Base-by-base conservation (phyloP, 2,797 vertebrate genomes). In the Lates japonicus region DNA sequence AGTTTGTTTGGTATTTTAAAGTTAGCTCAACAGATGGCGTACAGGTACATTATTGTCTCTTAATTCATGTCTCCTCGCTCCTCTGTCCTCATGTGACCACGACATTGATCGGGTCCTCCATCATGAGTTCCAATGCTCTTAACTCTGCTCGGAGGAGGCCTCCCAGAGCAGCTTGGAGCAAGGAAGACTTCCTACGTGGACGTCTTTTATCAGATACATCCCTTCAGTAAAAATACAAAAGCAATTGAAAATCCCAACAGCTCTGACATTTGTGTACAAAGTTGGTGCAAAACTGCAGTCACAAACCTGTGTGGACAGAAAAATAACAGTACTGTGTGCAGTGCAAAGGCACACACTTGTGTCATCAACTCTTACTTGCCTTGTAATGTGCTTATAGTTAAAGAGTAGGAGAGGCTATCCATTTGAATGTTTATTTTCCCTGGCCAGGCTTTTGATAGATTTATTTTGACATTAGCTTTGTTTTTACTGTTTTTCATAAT, bases 81-180 rank as follows among this genome's bases (percentile, higher is more conserved):
- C 62, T 86, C 49, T 80, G 80, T 81, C 76, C 65, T 82, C 67
- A 70, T 64, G 74, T 86, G 87, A 85, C 79, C 69, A 16, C 29
- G 48, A 57, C 65, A 78, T 70, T 81, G 69, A 84, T 84, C 64
- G 58, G 63, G 80, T 81, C 49, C 31, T 59, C 51, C 67, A 44
- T 76, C 78, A 63, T 75, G 76, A 80, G 76, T 70, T 68, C 72
- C 70, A 52, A 61, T 61, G 48, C 62, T 74, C 68, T 72, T 81
- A 62, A 72, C 59, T 70, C 63, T 86, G 84, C 81, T 81, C 12
- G 37, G 81, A 70, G 29, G 68, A 76, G 71, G 76, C 63, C 74
- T 82, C 76, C 51, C 74, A 82, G 54, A 85, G 81, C 83, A 83
- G 42, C 76, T 76, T 54, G 80, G 78, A 77, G 66, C 80, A 74